A percentile compares a stretch with the other conserved stretches of the same genome.
Evolutionary conservation across 64 coral and sea anemone genomes (phyloP).

Genomic region (Anthopleura sola): DNA sequence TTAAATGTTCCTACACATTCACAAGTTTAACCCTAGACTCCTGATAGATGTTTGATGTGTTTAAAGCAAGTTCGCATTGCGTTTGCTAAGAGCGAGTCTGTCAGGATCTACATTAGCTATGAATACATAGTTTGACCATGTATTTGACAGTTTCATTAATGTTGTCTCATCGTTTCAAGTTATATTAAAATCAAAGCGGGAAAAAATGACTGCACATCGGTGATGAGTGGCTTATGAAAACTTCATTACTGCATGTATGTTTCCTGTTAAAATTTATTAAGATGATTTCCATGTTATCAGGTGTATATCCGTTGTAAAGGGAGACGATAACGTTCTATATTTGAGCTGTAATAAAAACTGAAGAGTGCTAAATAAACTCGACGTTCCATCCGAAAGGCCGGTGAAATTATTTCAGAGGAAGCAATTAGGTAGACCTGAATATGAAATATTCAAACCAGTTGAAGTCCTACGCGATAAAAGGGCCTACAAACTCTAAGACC

Average conservation of each 20-base stretch:
- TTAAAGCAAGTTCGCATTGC: neutral
- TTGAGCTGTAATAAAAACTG: slow-evolving; percentile 92
- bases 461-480: slow-evolving; percentile 50
- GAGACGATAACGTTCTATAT: slow-evolving; percentile 78
- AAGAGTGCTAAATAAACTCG: slow-evolving; percentile 92
- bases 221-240: slow-evolving; percentile 56
- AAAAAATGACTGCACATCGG: slow-evolving; percentile 17
- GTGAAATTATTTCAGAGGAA: slow-evolving; percentile 85
- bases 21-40: neutral
- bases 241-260: slow-evolving; percentile 92
- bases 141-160: slow-evolving; percentile 15
- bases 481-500: slow-evolving; percentile 9
- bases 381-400: slow-evolving; percentile 72
- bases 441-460: slow-evolving; percentile 66
- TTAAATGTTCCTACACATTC: neutral
- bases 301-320: slow-evolving; percentile 67
- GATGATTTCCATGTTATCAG: slow-evolving; percentile 79
- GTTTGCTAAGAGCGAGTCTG: neutral
- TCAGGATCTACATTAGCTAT: slow-evolving; percentile 21
- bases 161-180: slow-evolving; percentile 22
- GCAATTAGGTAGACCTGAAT: slow-evolving; percentile 86
- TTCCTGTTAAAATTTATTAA: slow-evolving; percentile 96
- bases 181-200: slow-evolving; percentile 41
- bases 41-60: neutral
- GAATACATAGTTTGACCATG: neutral